Conservation (phyloP, 2,113 vertebrate genomes). For the Motacilla alba region DNA sequence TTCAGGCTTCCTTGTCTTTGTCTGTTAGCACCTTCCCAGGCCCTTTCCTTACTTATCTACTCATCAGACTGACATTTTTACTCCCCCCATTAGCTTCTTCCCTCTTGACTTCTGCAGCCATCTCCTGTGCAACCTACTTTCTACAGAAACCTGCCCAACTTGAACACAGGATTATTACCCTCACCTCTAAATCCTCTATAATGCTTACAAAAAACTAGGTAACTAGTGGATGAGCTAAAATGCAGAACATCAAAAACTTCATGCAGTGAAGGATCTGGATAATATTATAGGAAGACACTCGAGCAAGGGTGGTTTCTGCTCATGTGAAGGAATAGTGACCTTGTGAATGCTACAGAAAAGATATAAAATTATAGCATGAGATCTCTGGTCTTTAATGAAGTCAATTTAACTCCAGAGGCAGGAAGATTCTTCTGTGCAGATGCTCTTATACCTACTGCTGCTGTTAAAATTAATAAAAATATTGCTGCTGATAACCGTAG, state of each 20-base stretch:
- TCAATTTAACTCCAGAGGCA: background rate
- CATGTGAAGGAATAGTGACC: background rate
- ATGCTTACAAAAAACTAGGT: background rate
- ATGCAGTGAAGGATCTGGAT: background rate
- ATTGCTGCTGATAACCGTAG: background rate
- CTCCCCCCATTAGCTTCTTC: background rate
- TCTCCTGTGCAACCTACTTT: background rate
- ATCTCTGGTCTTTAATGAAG: background rate
- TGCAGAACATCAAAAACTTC: background rate
- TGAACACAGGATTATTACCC: background rate
- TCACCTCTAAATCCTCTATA: background rate
- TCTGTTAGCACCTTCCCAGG: constrained; percentile 2
- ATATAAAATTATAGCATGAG: background rate
- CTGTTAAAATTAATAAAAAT: constrained; percentile 8
- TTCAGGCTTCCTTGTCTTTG: constrained; percentile 3
- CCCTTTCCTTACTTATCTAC: background rate
- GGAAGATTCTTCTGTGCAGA: background rate
- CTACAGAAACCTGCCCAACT: background rate
- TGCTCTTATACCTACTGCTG: background rate
- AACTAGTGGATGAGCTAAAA: background rate
- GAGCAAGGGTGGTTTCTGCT: background rate
- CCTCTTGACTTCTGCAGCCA: background rate
- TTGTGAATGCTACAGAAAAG: background rate
- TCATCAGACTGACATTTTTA: background rate
- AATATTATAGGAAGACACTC: background rate